phyloP scores from a whole-genome alignment of 1,140 invertebrate species.

The Drosophila mauritiana region DNA sequence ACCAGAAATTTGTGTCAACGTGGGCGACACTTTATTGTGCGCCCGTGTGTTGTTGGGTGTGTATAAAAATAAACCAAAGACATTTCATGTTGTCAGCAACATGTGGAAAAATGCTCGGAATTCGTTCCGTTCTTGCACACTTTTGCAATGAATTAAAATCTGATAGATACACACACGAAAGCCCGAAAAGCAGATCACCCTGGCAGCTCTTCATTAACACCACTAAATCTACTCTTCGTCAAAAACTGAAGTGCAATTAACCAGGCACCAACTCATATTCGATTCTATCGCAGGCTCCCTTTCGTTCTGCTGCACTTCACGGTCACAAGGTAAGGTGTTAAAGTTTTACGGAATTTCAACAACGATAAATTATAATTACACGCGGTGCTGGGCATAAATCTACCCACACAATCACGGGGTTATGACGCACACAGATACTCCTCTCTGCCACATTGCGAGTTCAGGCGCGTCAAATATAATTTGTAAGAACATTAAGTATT shows the following conservation, averaged over 20 bases:
- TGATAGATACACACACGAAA: constrained; percentile 25
- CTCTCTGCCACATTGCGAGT: constrained; percentile 31
- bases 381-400: constrained; percentile 56
- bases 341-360: constrained; percentile 72
- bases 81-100: constrained; percentile 54
- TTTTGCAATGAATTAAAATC: constrained; percentile 43
- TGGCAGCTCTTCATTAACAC: constrained; percentile 22
- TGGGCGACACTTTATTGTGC: constrained; percentile 62
- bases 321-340: constrained; percentile 63
- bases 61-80: constrained; percentile 63
- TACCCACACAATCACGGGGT: constrained; percentile 18
- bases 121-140: constrained; percentile 44
- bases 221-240: constrained; percentile 57
- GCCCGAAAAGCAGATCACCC: constrained; percentile 31
- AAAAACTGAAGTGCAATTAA: constrained; percentile 66
- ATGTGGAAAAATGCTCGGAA: constrained; percentile 50
- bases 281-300: constrained; percentile 34
- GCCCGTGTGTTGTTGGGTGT: constrained; percentile 28
- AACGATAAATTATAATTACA: constrained; percentile 75
- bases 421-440: constrained; percentile 19
- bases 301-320: constrained; percentile 32
- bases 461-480: constrained; percentile 53
- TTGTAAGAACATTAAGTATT: constrained; percentile 63
- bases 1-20: constrained; percentile 71
- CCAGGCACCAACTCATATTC: constrained; percentile 26